These are phyloP conservation scores for Beris chalybata DNA, from an alignment of 2,888 invertebrate species.

Conservation along the genomic window DNA sequence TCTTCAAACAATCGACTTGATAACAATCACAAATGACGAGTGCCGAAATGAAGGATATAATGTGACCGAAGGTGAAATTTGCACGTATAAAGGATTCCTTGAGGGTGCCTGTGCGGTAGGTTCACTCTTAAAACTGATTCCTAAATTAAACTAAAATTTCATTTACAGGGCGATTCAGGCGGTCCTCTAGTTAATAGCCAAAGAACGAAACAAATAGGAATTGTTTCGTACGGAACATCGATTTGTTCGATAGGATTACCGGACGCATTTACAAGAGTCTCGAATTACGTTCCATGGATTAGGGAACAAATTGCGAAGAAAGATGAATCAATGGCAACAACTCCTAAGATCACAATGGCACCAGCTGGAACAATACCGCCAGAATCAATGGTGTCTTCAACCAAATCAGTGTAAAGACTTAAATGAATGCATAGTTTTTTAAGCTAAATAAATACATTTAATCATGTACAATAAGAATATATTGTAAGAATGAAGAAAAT, in stretches of 20 bases:
- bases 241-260: constrained; percentile 45
- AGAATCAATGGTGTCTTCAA: no score
- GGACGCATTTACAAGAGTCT: constrained; percentile 53
- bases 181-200: constrained; percentile 50
- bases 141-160: neutral
- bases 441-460: no score
- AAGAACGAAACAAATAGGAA: constrained; percentile 47
- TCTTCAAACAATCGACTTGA: constrained; percentile 49
- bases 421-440: no score
- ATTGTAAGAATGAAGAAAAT: no score
- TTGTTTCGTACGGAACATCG: constrained; percentile 50
- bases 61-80: constrained; percentile 51
- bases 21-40: constrained; percentile 48
- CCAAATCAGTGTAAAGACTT: no score
- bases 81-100: constrained; percentile 46
- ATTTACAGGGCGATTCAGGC: constrained; percentile 53
- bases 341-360: no score
- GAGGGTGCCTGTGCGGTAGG: constrained; percentile 51
- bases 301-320: constrained; percentile 43
- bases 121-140: constrained; percentile 11
- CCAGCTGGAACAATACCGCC: no score
- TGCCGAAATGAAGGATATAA: constrained; percentile 48
- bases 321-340: neutral
- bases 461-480: no score
- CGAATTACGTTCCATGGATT: constrained; percentile 50